phyloP scores from a whole-genome alignment of 2,113 vertebrate genomes.

The Excalfactoria chinensis region DNA sequence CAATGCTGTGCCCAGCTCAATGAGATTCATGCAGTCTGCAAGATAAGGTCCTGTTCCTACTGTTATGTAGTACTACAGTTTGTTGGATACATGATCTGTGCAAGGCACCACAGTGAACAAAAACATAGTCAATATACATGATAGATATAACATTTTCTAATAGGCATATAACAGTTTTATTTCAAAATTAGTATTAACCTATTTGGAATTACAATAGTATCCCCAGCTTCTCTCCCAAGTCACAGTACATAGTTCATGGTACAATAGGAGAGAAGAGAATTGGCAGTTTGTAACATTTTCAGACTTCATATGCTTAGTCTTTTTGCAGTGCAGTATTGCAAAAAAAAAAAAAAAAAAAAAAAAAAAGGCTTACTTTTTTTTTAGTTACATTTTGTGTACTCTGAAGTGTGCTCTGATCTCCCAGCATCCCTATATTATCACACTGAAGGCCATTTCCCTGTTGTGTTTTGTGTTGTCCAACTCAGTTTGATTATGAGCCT shows the following conservation, averaged over 20 bases:
- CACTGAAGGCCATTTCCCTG: background rate
- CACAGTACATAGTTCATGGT: background rate
- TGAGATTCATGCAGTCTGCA: background rate
- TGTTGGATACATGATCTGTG: background rate
- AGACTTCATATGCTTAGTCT: background rate
- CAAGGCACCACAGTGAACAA: slow-evolving; percentile 23
- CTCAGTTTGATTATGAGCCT: background rate
- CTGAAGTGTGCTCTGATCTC: background rate
- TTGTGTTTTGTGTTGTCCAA: background rate
- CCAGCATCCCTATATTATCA: background rate
- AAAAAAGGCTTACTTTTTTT: background rate
- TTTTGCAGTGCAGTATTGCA: background rate
- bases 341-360: background rate
- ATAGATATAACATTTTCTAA: slow-evolving; percentile 1
- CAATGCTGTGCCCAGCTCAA: background rate
- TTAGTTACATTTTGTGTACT: background rate
- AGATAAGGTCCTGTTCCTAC: background rate
- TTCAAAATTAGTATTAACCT: slow-evolving; percentile 38
- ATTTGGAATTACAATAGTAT: slow-evolving; percentile 12
- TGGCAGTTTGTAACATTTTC: background rate
- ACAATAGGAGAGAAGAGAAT: background rate
- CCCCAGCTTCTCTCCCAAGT: background rate
- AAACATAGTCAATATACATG: background rate
- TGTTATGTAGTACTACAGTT: background rate
- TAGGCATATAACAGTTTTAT: slow-evolving; percentile 7